Evolutionary conservation across 1,140 invertebrate species (phyloP), one percentile per base, ranked within the genome.

Genomic region (Drosophila kohkoa): DNA sequence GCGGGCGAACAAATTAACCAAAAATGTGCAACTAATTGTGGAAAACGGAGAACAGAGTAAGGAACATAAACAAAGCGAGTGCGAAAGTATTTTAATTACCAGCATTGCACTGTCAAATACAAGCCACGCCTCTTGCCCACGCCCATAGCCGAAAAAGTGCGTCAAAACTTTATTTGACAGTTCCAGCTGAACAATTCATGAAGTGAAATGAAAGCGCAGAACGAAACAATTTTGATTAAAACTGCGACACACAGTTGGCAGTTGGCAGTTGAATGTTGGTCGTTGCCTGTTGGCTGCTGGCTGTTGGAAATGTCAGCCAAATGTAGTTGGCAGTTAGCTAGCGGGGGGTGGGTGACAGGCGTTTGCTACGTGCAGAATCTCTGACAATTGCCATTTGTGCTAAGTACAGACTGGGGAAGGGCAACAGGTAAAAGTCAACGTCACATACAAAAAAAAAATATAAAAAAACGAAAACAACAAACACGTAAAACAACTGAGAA

Each of bases 91-190:
- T 90, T 90, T 90, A 87, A 90, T 90, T 90, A 80, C 78, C 75
- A 62, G 46, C 65, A 90, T 77, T 65, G 74, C 68, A 73, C 46
- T 77, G 80, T 80, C 87, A 73, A 51, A 71, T 49, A 57, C 48
- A 54, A 15, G 35, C 35, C 7, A 13, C 25, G 58, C 6, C 55
- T 25, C 20, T 25, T 41, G 28, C 28, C 30, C 13, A 58, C 45
- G 8, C 28, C 25, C 15, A 30, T n/a, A 30, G 20, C 28, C 5
- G 38, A 51, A 66, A 51, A 74, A 64, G 74, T 77, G 78, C 81
- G 77, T 89, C 81, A 73, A 85, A 89, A 89, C 81, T 90, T 89
- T 85, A 89, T 89, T 89, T 89, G 85, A 85, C 85, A 89, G 85
- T 89, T 89, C 63, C 77, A 81, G 75, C 82, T 87, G 81, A 89